Evolutionary conservation across 1,140 invertebrate genomes (phyloP).

Genomic region (Cheumatopsyche charites): DNA sequence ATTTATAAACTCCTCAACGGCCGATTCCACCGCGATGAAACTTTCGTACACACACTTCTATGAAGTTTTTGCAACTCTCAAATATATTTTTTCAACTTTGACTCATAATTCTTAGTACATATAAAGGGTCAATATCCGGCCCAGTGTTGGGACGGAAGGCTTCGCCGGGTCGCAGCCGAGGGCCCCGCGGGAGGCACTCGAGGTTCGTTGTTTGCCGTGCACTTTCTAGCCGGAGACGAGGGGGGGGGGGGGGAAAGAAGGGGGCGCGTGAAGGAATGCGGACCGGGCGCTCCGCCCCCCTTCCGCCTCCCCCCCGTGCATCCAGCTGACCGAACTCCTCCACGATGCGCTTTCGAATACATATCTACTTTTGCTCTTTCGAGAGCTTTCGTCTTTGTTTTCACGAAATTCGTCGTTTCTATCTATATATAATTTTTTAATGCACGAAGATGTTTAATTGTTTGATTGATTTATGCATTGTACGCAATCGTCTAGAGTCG

Average conservation of each 20-base stretch:
- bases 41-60: no score
- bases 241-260: not conserved
- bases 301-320: constrained; percentile 29
- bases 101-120: no score
- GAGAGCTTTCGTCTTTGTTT: not conserved
- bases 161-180: not conserved
- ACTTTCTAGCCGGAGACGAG: not conserved
- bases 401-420: not conserved
- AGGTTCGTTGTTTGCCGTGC: not conserved
- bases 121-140: constrained; percentile 26
- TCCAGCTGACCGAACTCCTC: constrained; percentile 35
- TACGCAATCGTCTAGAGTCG: not conserved
- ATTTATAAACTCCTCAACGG: no score
- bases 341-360: constrained; percentile 42
- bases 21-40: no score
- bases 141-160: not conserved
- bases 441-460: not conserved
- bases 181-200: not conserved
- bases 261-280: constrained; percentile 38
- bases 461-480: not conserved
- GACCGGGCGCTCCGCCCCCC: constrained; percentile 28
- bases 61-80: no score
- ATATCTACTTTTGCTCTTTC: constrained; percentile 28
- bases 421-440: not conserved
- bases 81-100: no score